These are phyloP conservation scores for Mus spretus DNA, from an alignment of 2,797 vertebrate species.

Conservation along the genomic window DNA sequence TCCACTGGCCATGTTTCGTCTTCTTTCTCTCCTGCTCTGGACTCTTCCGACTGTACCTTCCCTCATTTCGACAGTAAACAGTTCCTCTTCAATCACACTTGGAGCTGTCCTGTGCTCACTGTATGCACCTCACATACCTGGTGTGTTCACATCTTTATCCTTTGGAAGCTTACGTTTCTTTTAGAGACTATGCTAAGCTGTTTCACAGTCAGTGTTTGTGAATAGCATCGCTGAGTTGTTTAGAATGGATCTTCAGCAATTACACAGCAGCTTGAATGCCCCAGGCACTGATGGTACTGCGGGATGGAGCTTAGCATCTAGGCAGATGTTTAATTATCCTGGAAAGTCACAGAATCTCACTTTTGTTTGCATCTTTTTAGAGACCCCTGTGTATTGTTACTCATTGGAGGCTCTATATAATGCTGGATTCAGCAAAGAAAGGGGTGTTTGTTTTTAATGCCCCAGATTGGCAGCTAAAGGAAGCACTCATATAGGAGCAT, in stretches of 20 bases:
- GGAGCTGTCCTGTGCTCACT: neutral
- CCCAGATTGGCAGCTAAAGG: constrained; percentile 2
- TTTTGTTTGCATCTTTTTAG: constrained; percentile 18
- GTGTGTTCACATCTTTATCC: neutral
- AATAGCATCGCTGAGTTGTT: neutral
- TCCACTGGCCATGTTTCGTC: neutral
- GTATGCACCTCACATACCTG: neutral
- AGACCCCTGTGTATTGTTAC: neutral
- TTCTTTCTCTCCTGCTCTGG: neutral
- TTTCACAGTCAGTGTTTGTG: constrained; percentile 3
- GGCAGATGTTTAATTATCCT: neutral
- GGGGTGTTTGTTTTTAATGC: neutral
- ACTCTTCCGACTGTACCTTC: neutral
- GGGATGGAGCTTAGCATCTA: neutral
- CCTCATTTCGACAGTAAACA: neutral
- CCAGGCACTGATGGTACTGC: neutral
- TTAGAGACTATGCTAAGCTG: neutral
- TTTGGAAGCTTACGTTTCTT: neutral
- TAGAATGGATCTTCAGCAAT: neutral
- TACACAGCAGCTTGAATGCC: neutral
- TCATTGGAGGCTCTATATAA: neutral
- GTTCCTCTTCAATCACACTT: no score
- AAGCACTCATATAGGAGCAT: neutral
- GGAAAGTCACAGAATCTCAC: neutral
- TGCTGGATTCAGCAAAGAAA: neutral